phyloP scores from a whole-genome alignment of 2,797 vertebrate species.

The Merluccius polli region DNA sequence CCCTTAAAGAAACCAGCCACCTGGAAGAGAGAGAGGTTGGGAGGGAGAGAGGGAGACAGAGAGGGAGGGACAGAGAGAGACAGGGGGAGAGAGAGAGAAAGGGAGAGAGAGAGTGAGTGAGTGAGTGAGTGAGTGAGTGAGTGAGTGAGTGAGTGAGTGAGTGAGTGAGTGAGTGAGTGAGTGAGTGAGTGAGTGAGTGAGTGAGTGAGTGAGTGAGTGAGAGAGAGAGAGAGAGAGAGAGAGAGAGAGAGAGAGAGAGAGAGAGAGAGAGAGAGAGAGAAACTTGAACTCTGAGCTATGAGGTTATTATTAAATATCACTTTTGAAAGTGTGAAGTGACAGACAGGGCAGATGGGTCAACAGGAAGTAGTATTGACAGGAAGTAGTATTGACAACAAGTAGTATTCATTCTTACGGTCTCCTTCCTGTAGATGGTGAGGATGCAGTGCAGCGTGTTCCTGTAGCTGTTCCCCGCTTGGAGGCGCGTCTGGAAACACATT shows the following conservation, averaged over 20 bases:
- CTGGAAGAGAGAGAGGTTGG: not conserved
- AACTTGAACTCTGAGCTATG: too few relatives aligned
- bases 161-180: not conserved
- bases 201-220: not conserved
- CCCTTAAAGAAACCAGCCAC: slow-evolving; percentile 89
- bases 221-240: too few relatives aligned
- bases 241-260: too few relatives aligned
- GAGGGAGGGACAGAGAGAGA: not conserved
- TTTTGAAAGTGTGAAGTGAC: too few relatives aligned
- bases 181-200: not conserved
- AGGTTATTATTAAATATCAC: too few relatives aligned
- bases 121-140: slow-evolving; percentile 2
- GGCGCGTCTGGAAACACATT: slow-evolving; percentile 76
- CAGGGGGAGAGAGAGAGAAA: not conserved
- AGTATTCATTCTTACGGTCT: slow-evolving; percentile 79
- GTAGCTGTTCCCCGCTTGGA: slow-evolving; percentile 88
- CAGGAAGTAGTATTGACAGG: not conserved
- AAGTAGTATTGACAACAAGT: not conserved
- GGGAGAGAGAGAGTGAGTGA: not conserved
- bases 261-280: too few relatives aligned
- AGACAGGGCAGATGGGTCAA: not conserved
- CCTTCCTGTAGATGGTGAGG: slow-evolving; percentile 84
- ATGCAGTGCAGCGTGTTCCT: slow-evolving; percentile 82
- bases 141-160: not conserved
- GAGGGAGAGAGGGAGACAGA: too few relatives aligned